Percentiles rank a stretch among this genome's conserved stretches.
Conservation (phyloP, 2,113 vertebrate genomes). For the Sterrhoptilus dennistouni region DNA sequence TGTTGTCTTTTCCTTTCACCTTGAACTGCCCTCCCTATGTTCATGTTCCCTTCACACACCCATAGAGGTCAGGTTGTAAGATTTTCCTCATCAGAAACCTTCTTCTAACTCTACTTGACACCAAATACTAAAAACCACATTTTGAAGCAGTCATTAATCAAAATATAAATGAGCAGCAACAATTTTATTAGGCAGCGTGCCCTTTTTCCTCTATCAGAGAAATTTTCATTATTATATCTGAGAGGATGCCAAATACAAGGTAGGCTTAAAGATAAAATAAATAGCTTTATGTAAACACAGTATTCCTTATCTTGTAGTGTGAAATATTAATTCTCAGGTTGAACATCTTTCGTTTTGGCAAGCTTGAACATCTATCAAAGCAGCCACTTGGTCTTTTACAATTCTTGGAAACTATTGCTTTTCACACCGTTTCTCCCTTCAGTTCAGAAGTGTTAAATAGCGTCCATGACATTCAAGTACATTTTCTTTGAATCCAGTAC, state of each 20-base stretch:
- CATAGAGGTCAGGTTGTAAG: neutral
- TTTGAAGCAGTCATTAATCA: neutral
- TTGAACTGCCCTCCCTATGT: neutral
- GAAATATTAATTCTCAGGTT: neutral
- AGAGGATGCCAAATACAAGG: neutral
- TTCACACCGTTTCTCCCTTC: neutral
- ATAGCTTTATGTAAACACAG: neutral
- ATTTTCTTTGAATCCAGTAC: neutral
- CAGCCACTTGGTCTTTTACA: neutral
- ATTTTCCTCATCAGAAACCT: neutral
- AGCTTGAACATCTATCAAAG: neutral
- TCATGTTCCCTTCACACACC: neutral
- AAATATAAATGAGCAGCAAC: neutral
- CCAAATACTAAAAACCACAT: neutral
- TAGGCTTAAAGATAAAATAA: neutral
- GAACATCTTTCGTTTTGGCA: neutral
- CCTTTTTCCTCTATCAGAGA: neutral
- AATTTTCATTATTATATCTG: neutral
- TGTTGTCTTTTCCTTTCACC: neutral
- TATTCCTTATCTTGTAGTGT: neutral
- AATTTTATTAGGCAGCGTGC: neutral
- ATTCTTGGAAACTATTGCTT: neutral
- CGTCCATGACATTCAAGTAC: neutral
- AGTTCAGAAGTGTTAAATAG: neutral
- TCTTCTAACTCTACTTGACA: neutral